Conservation (phyloP, 2,888 invertebrate species). For the Andricus quercusramuli region DNA sequence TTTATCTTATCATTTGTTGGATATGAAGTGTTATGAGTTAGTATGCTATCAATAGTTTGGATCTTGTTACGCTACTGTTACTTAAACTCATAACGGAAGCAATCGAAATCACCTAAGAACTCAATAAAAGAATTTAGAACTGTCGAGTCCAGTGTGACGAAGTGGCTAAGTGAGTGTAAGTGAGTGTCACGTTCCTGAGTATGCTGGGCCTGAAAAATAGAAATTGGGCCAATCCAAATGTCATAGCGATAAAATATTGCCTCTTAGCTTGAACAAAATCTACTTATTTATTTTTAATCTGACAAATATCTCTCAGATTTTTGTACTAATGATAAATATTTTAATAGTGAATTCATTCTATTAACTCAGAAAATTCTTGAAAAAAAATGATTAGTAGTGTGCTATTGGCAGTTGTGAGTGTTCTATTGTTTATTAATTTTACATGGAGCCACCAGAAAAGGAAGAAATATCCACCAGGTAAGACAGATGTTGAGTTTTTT, state of each 20-base stretch:
- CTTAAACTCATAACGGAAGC: background rate
- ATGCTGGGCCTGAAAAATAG: background rate
- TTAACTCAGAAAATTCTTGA: background rate
- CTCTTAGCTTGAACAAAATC: background rate
- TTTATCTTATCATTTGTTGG: background rate
- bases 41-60: background rate
- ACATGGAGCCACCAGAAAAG: constrained; percentile 9
- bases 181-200: background rate
- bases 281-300: too few species aligned
- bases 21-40: background rate
- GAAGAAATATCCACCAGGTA: constrained; percentile 29
- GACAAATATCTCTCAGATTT: background rate
- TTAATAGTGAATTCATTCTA: background rate
- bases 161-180: background rate
- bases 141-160: background rate
- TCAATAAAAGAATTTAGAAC: background rate
- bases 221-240: background rate
- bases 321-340: background rate
- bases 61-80: constrained; percentile 15
- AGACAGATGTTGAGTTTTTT: background rate
- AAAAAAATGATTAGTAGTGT: constrained; percentile 17
- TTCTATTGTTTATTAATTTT: constrained; percentile 18
- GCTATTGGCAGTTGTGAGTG: constrained; percentile 5
- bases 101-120: background rate
- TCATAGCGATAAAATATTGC: background rate